These are phyloP conservation scores for Crocidura indochinensis DNA, from an alignment of 2,797 vertebrate genomes.

Conservation along the genomic window DNA sequence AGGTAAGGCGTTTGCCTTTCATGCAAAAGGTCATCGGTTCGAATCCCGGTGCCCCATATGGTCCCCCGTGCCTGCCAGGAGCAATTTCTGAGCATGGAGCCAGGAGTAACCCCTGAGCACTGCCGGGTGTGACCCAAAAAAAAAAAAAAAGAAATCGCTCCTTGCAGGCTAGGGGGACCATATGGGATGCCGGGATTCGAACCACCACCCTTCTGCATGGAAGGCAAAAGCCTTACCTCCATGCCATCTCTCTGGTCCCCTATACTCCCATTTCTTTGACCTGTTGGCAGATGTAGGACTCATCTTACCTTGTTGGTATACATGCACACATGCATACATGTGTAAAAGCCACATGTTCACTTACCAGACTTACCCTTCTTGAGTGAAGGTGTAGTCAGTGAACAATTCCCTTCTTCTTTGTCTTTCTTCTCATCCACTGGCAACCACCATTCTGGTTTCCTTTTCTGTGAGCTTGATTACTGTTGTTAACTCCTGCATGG, in stretches of 20 bases:
- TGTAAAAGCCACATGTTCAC: background rate
- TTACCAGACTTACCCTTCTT: background rate
- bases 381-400: conserved; percentile 4
- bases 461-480: conserved; percentile 55
- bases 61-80: too few species aligned
- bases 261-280: conserved; percentile 49
- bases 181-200: too few species aligned
- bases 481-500: background rate
- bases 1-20: too few species aligned
- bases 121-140: too few species aligned
- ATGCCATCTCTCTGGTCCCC: conserved; percentile 5
- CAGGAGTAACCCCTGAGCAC: too few species aligned
- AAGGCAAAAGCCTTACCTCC: background rate
- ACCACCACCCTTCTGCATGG: too few species aligned
- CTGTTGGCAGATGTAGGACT: conserved; percentile 3
- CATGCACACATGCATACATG: too few species aligned
- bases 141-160: too few species aligned
- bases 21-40: too few species aligned
- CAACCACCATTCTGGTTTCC: background rate
- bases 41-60: too few species aligned
- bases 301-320: background rate
- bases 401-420: background rate
- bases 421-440: background rate
- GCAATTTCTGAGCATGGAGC: too few species aligned
- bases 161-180: too few species aligned